These are phyloP conservation scores for Gnatocerus cornutus DNA, from an alignment of 2,888 invertebrate genomes.

Conservation along the genomic window DNA sequence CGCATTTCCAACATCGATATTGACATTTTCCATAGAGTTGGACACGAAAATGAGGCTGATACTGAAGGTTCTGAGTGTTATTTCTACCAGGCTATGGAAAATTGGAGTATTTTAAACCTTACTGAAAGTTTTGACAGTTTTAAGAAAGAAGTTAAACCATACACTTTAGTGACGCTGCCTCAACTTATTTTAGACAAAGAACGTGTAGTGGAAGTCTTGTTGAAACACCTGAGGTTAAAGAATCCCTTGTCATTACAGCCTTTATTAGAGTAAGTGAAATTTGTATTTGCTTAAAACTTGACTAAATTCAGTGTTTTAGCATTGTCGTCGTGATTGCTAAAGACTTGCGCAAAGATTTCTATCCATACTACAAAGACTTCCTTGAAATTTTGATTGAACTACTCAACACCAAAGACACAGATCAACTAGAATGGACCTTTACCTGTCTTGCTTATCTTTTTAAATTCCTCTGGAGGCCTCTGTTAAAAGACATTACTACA, in stretches of 20 bases:
- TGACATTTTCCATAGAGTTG: conserved; percentile 89
- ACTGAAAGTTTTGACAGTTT: conserved; percentile 88
- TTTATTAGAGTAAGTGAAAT: conserved; percentile 90
- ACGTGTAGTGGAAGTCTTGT: conserved; percentile 80
- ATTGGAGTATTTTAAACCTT: conserved; percentile 92
- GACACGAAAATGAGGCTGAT: conserved; percentile 81
- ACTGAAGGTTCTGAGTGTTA: conserved; percentile 83
- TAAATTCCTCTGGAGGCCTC: conserved; percentile 88
- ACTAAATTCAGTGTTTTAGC: conserved; percentile 71
- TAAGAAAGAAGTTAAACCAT: conserved; percentile 80
- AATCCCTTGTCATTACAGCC: conserved; percentile 86
- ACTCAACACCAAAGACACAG: conserved; percentile 84
- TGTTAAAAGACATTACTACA: conserved; percentile 84
- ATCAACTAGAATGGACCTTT: conserved; percentile 90
- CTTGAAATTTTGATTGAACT: conserved; percentile 82
- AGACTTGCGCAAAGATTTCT: conserved; percentile 92
- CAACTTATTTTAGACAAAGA: conserved; percentile 89
- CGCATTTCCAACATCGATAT: conserved; percentile 90
- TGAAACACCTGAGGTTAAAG: conserved; percentile 82
- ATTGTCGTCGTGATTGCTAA: conserved; percentile 88
- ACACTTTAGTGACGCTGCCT: conserved; percentile 82
- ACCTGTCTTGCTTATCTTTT: conserved; percentile 91
- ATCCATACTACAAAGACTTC: conserved; percentile 86
- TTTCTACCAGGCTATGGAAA: conserved; percentile 87
- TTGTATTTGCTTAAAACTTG: conserved; percentile 15